These are phyloP conservation scores for Macaria liturata DNA, from an alignment of 2,888 invertebrate genomes.

Conservation along the genomic window DNA sequence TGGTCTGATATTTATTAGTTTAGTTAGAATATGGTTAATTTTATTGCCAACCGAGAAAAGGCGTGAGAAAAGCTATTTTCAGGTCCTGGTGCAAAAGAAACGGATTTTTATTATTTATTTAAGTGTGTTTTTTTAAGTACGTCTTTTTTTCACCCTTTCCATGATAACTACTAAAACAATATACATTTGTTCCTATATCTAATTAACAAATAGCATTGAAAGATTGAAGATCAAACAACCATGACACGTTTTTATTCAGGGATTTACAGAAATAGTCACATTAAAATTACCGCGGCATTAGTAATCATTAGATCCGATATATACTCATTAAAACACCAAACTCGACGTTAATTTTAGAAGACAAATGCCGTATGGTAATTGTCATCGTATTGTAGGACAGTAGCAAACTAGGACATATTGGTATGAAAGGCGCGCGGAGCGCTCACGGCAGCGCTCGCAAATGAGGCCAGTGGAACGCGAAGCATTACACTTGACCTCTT, in stretches of 20 bases:
- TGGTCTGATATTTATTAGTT: too few species aligned
- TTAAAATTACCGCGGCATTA: slow-evolving; percentile 14
- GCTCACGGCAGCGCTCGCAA: slow-evolving; percentile 59
- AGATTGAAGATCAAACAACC: slow-evolving; percentile 10
- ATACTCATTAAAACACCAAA: slow-evolving; percentile 16
- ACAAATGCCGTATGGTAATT: slow-evolving; percentile 25
- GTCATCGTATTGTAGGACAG: slow-evolving; percentile 46
- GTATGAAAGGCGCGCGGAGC: slow-evolving; percentile 68
- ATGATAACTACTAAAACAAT: too few species aligned
- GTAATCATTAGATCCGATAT: slow-evolving; percentile 6
- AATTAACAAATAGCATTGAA: slow-evolving; percentile 3
- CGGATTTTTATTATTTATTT: too few species aligned
- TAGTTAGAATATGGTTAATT: too few species aligned
- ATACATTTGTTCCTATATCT: too few species aligned
- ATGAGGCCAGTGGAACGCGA: slow-evolving; percentile 82
- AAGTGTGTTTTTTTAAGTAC: too few species aligned
- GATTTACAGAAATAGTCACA: slow-evolving; percentile 12
- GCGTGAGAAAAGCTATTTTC: too few species aligned
- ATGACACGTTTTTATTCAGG: slow-evolving; percentile 9
- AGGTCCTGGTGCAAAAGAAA: too few species aligned
- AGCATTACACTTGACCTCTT: slow-evolving; percentile 83
- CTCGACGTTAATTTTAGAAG: slow-evolving; percentile 8
- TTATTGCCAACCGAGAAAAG: too few species aligned
- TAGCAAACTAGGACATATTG: slow-evolving; percentile 67
- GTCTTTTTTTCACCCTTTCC: too few species aligned